Conservation (phyloP, 2,113 vertebrate species). For the Erythrocercus mccallii region DNA sequence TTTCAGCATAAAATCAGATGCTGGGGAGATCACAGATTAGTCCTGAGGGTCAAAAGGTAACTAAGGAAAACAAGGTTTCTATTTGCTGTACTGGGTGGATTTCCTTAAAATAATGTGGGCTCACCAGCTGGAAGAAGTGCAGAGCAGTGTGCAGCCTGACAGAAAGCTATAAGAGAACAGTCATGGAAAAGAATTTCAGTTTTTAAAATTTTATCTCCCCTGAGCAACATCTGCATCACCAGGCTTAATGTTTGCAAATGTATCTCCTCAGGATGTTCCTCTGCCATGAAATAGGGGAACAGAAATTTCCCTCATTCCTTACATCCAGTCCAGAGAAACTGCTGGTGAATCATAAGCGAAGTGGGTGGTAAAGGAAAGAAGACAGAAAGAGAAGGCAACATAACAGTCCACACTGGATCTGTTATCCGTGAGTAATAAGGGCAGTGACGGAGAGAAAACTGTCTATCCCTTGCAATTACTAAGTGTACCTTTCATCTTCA, state of each 20-base stretch:
- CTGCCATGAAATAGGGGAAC: background rate
- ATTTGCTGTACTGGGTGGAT: background rate
- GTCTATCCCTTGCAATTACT: conserved; percentile 7
- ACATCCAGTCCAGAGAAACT: background rate
- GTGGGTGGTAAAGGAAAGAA: background rate
- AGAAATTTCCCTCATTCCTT: conserved; percentile 5
- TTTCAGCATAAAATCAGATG: background rate
- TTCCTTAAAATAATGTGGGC: background rate
- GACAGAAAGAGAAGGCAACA: background rate
- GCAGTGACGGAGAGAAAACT: background rate
- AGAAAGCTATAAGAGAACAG: background rate
- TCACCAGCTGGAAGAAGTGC: background rate
- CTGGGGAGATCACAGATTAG: background rate
- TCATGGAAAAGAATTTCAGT: background rate
- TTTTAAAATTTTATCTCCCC: background rate
- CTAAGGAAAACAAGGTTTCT: background rate
- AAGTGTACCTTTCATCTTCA: conserved; percentile 29
- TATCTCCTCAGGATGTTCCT: background rate
- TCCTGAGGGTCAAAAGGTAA: background rate
- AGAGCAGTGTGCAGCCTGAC: background rate
- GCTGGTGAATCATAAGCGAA: conserved; percentile 18
- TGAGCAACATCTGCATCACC: background rate
- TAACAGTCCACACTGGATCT: background rate
- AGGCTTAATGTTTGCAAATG: background rate
- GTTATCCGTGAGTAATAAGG: background rate